Base-by-base conservation (phyloP, 23 tunicate species). In the Halocynthia aurantium region DNA sequence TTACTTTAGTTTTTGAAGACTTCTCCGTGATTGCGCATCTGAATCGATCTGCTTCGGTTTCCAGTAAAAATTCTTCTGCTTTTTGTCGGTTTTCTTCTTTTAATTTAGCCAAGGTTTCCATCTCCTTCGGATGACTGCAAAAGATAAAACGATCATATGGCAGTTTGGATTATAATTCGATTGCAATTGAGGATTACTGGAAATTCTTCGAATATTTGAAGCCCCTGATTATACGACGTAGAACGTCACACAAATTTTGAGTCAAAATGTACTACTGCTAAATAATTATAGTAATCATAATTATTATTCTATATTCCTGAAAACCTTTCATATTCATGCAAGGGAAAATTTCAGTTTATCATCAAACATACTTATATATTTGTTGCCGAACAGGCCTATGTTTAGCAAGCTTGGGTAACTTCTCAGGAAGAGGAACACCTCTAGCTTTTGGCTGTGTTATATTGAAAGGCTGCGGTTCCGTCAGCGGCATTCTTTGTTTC, bases 361-460 rank as follows among this genome's bases (percentile, higher is more conserved):
- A 2, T 60, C 64, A 15, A 17, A 55, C 54, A 55, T 75, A 89
- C 96, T 40, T 81, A 72, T 52, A 89, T 22, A 80, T 67, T 49
- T 80, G 74, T 52, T 22, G 11, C n/a, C 88, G 85, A 7, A 89
- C 88, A 40, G 96, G 96, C 60, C 84, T 80, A 50, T 76, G 81
- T 62, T 80, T 84, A 12, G 67, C 52, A 72, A 77, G 52, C 7
- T 64, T 82, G 12, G 92, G 91, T 6, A 92, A 78, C 53, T 84
- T 69, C 22, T 86, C 92, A 6, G 98, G 98, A n/a, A 92, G 58
- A 20, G 91, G 98, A 31, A 92, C 84, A 12, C 84, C 56, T 82
- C 80, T 81, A 6, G 98, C 92, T 70, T 86, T 92, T 6, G 88
- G 85, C 70, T 92, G 56, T 9, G 98, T 86, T 10, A 92, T 61